phyloP scores from a whole-genome alignment of 2,888 invertebrate species.

The Dichetophora obliterata region DNA sequence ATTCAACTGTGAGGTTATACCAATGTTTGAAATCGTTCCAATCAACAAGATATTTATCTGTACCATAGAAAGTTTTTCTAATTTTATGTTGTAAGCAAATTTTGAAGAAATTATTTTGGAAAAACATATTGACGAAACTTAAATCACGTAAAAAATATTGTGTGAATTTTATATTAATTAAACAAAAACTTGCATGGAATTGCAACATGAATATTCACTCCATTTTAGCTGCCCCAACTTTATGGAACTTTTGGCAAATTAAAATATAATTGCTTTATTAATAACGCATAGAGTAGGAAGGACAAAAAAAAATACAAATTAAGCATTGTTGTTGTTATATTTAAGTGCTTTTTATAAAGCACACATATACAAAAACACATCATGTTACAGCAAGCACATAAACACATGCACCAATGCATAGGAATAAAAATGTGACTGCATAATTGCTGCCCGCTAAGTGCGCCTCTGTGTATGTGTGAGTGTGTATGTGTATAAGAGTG shows the following conservation, averaged over 20 bases:
- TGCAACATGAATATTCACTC: conserved; percentile 31
- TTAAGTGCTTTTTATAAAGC: conserved; percentile 49
- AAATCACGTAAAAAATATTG: neutral
- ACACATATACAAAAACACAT: conserved; percentile 23
- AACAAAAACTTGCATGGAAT: no score
- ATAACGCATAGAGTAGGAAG: conserved; percentile 44
- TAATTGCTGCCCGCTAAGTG: conserved; percentile 23
- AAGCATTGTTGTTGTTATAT: conserved; percentile 34
- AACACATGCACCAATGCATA: conserved; percentile 5
- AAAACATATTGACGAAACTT: no score
- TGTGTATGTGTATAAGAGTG: conserved; percentile 6
- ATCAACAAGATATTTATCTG: no score
- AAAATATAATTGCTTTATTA: conserved; percentile 48
- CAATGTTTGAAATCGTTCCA: no score
- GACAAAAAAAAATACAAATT: neutral
- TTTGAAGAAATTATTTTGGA: no score
- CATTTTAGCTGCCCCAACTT: neutral
- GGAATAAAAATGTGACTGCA: conserved; percentile 2
- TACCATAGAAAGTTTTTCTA: no score
- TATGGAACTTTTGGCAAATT: conserved; percentile 29
- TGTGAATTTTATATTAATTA: conserved; percentile 40
- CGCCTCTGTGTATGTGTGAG: neutral
- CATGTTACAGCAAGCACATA: neutral
- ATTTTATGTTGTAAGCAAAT: no score
- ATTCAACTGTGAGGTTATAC: no score